Evolutionary conservation across 2,113 vertebrate genomes (phyloP).

Genomic region (Amia ocellicauda): DNA sequence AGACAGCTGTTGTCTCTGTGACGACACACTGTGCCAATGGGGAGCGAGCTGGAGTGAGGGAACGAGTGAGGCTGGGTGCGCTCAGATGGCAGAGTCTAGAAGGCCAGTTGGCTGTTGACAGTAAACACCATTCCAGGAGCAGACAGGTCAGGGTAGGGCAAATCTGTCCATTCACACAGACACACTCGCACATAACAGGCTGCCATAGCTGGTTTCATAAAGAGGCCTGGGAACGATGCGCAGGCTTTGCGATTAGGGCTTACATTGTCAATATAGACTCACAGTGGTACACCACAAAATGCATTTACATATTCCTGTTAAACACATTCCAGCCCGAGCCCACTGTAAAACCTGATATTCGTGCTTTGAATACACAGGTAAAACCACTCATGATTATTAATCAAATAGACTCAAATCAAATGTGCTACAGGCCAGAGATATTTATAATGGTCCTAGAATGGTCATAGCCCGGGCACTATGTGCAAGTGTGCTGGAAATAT

Average conservation of each 20-base stretch:
- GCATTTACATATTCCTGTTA: neutral
- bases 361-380: neutral
- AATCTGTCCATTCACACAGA: constrained; percentile 36
- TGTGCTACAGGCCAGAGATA: neutral
- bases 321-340: neutral
- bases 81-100: constrained; percentile 40
- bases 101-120: constrained; percentile 63
- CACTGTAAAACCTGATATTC: neutral
- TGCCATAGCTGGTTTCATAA: neutral
- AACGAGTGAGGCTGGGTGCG: constrained; percentile 37
- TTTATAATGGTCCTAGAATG: too few species aligned
- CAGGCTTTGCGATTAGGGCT: neutral
- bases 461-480: too few species aligned
- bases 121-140: constrained; percentile 74
- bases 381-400: neutral
- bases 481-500: too few species aligned
- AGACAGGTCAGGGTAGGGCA: constrained; percentile 38
- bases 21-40: constrained; percentile 61
- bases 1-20: constrained; percentile 63
- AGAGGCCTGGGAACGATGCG: neutral
- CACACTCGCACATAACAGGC: constrained; percentile 26
- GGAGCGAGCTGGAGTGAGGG: constrained; percentile 28
- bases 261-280: neutral
- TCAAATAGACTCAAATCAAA: neutral
- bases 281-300: neutral